Evolutionary conservation across 2,888 invertebrate species (phyloP).

Genomic region (Orthosia cruda): DNA sequence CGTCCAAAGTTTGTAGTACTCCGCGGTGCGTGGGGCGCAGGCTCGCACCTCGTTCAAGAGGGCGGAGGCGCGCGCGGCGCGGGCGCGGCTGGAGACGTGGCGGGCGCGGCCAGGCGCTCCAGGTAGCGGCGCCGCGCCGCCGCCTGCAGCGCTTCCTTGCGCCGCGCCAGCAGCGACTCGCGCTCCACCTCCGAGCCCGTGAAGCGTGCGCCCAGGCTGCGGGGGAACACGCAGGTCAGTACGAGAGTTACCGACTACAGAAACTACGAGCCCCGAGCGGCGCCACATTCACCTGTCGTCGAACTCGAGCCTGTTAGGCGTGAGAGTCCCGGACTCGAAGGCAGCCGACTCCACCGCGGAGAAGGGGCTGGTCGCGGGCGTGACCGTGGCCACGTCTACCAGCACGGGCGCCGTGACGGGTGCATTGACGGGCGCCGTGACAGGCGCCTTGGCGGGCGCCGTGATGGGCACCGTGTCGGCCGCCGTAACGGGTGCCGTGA

Average conservation of each 20-base stretch:
- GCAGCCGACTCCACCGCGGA: conserved; percentile 13
- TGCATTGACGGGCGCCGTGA: background rate
- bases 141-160: conserved; percentile 92
- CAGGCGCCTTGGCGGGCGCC: conserved; percentile 21
- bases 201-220: conserved; percentile 85
- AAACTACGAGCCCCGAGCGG: no score
- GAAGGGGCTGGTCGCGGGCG: background rate
- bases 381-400: conserved; percentile 34
- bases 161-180: conserved; percentile 93
- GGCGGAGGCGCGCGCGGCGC: conserved; percentile 9
- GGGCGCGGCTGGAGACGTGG: conserved; percentile 8
- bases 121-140: conserved; percentile 93
- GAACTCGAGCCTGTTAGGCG: conserved; percentile 5
- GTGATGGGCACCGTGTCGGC: no score
- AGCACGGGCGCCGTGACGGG: background rate
- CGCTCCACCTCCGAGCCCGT: conserved; percentile 93
- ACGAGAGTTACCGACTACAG: background rate
- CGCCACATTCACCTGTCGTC: conserved; percentile 36
- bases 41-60: conserved; percentile 4
- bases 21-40: no score
- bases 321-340: background rate
- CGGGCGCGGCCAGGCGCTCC: conserved; percentile 33
- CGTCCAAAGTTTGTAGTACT: no score
- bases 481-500: no score
- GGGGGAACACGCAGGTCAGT: background rate